Percentiles rank a stretch among this genome's conserved stretches.
phyloP scores from a whole-genome alignment of 2,113 vertebrate species.

The Rhodinocichla rosea region DNA sequence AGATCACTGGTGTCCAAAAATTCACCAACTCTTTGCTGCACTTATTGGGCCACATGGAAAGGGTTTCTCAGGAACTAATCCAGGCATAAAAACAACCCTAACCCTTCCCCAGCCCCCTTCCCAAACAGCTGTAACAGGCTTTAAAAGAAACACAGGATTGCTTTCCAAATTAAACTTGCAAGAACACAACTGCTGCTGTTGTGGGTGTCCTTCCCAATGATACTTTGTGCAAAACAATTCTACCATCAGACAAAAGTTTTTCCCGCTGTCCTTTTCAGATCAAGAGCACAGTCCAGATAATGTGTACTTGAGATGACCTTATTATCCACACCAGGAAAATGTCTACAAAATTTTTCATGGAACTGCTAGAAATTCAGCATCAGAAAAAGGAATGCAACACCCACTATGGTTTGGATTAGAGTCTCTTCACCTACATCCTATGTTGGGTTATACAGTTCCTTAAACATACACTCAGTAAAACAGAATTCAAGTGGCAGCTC shows the following conservation, averaged over 20 bases:
- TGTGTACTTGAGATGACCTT: constrained; percentile 78
- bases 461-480: not conserved
- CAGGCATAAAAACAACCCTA: not conserved
- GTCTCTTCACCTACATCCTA: constrained; percentile 25
- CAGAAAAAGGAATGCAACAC: constrained; percentile 18
- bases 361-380: not conserved
- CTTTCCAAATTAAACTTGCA: constrained; percentile 75
- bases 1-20: constrained; percentile 68
- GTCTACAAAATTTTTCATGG: constrained; percentile 46
- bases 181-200: constrained; percentile 55
- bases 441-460: constrained; percentile 14
- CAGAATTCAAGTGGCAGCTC: not conserved
- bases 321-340: constrained; percentile 67
- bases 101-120: constrained; percentile 28
- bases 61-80: constrained; percentile 71
- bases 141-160: constrained; percentile 81
- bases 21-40: constrained; percentile 68
- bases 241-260: constrained; percentile 67
- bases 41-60: constrained; percentile 79
- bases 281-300: constrained; percentile 61
- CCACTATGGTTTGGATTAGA: constrained; percentile 49
- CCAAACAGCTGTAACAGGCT: constrained; percentile 72
- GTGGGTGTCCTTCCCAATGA: not conserved
- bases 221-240: constrained; percentile 40
- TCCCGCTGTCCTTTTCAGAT: constrained; percentile 66